Evolutionary conservation across 1,140 invertebrate species (phyloP), one percentile per base, ranked within the genome.

Genomic region (Antheraea mylitta): DNA sequence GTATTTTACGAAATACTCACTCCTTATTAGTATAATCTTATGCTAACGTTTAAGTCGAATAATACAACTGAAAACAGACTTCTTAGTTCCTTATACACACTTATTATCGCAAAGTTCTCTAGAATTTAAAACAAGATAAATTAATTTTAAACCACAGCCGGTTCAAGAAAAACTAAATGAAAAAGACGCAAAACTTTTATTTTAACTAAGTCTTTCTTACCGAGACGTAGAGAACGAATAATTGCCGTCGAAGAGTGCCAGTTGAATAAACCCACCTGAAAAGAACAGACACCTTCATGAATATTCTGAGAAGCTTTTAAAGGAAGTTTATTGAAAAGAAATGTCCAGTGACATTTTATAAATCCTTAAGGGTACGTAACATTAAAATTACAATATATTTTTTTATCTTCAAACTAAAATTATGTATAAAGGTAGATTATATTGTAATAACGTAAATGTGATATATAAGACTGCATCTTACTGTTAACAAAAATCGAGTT

Each of bases 261-360:
- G 81, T 84, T 78, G 79, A 85, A 85, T 53, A 53, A 79, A 81
- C 79, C 79, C 80, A 90, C 89, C 89, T 91, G 87, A 81, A 91
- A 87, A 86, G 83, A 84, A 87, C 77, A 83, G 82, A 89, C 79
- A 82, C 53, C 75, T 81, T 86, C 86, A 88, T 91, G 87, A 91
- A 91, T 91, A 91, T 89, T 91, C 89, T 78, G 75, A 77, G 80
- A 83, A 70, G 80, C 83, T 86, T 83, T 90, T 83, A 87, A 81
- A 80, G 68, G 79, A 87, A 88, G 79, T 89, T 89, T 87, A 89
- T 89, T 89, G 82, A 87, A 89, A 87, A 81, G 79, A 80, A 82
- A 78, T 72, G 67, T 64, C 67, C 69, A 68, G 73, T 72, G 72
- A 75, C 69, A 74, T 76, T 80, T 53, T 53, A 42, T 53, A 53